phyloP scores from a whole-genome alignment of 2,113 vertebrate genomes.

The Caranx ignobilis region DNA sequence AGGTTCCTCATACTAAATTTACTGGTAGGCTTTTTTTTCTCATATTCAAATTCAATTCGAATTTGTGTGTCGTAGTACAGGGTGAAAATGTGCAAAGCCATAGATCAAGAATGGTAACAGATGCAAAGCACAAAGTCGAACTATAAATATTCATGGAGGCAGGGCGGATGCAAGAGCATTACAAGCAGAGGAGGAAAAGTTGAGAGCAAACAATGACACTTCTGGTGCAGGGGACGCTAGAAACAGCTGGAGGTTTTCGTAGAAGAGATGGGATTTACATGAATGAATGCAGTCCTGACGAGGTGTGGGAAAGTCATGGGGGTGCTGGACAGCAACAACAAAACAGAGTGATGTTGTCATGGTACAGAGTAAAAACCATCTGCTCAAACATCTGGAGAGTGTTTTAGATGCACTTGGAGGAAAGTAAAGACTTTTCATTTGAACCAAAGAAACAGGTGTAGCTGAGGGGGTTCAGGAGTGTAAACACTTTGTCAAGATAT shows the following conservation, averaged over 20 bases:
- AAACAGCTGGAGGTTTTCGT: conserved; percentile 10
- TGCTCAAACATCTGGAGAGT: conserved; percentile 6
- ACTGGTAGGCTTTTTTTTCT: background rate
- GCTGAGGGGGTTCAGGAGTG: conserved; percentile 18
- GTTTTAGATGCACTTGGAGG: conserved; percentile 61
- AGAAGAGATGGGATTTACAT: conserved; percentile 13
- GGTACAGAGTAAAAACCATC: conserved; percentile 7
- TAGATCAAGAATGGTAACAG: conserved; percentile 25
- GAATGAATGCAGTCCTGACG: background rate
- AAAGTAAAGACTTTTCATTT: conserved; percentile 53
- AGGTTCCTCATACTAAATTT: background rate
- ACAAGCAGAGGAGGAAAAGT: background rate
- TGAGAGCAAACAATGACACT: conserved; percentile 21
- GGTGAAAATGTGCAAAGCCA: conserved; percentile 51
- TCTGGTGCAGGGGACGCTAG: conserved; percentile 12
- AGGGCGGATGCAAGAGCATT: background rate
- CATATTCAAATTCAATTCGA: conserved; percentile 16
- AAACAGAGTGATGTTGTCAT: background rate
- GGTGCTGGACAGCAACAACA: background rate
- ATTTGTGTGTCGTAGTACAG: conserved; percentile 26
- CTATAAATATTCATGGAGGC: conserved; percentile 19
- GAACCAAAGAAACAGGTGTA: conserved; percentile 69
- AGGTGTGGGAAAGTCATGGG: conserved; percentile 29
- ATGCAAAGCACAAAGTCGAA: conserved; percentile 32
- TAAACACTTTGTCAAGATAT: conserved; percentile 34